Evolutionary conservation across 2,797 vertebrate genomes (phyloP), one percentile per base, ranked within the genome.

Genomic region (Brotula barbata): DNA sequence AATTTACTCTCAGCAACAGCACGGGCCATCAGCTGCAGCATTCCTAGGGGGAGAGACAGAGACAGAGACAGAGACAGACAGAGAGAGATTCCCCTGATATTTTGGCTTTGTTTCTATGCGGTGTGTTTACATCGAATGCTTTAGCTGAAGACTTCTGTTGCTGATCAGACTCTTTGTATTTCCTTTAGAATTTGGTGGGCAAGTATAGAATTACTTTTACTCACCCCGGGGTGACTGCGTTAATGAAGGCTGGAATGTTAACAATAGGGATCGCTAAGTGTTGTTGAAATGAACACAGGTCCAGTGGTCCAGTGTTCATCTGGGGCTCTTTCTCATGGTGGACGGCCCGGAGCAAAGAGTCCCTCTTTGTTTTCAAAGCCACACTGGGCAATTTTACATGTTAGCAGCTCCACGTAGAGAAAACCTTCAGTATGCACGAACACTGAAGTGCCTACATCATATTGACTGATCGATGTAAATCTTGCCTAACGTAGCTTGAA

Each of bases 151-250:
- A 84, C 78, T 80, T 66, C 19, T 86, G 86, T 67, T 90, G 86
- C 86, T 83, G 83, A 60, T 80, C 81, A 81, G 76, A 78, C 50
- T 59, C 66, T 69, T n/a, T 84, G 77, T 77, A 66, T 81, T 79
- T 81, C 48, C 54, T 53, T 81, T 64, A 68, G 50, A 84, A 77
- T 63, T 50, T 42, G 56, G 39, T 39, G 61, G 25, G 39, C 47
- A 47, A 63, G 51, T 73, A 31, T 53, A 48, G 64, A 58, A 22
- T 52, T 19, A 62, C 61, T 58, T 42, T 56, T 39, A 73, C 49
- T 77, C 60, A 62, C 73, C 75, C 44, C 22, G 50, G 34, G 46
- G 55, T 22, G 9, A 69, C 68, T 56, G 49, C n/a, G 45, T 43
- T 44, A n/a, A 71, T 58, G n/a, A 64, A n/a, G 22, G 63, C 39